phyloP scores from a whole-genome alignment of 2,113 vertebrate species.

The Prionailurus bengalensis region DNA sequence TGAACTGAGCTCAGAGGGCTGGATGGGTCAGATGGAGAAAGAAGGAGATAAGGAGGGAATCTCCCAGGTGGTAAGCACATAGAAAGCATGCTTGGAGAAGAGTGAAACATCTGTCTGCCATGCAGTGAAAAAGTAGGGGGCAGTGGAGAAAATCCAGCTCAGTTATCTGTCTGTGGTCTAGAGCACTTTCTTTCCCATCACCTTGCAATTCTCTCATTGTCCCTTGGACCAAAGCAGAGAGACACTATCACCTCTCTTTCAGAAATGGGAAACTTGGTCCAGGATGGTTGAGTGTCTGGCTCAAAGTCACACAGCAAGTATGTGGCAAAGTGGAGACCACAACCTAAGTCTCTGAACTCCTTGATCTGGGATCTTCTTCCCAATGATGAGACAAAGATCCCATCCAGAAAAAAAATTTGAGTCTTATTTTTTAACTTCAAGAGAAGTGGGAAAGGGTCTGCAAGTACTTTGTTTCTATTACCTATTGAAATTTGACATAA shows the following conservation, averaged over 20 bases:
- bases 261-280: not conserved
- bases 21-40: not conserved
- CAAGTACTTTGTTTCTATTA: slow-evolving; percentile 86
- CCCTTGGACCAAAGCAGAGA: not conserved
- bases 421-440: slow-evolving; percentile 70
- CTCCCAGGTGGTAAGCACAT: not conserved
- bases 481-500: slow-evolving; percentile 87
- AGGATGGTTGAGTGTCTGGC: not conserved
- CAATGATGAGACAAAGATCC: not conserved
- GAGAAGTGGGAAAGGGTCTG: slow-evolving; percentile 78
- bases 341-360: not conserved
- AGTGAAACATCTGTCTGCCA: not conserved
- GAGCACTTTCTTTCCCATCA: not conserved
- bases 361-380: not conserved
- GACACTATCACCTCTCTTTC: not conserved
- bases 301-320: not conserved
- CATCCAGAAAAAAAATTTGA: not conserved
- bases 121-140: not conserved
- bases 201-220: not conserved
- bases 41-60: not conserved
- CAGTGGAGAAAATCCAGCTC: not conserved
- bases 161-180: not conserved
- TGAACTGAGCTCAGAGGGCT: not conserved
- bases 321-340: not conserved
- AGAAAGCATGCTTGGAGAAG: not conserved